Evolutionary conservation across 2,113 vertebrate species (phyloP), one percentile per base, ranked within the genome.

Genomic region (Eptesicus fuscus): DNA sequence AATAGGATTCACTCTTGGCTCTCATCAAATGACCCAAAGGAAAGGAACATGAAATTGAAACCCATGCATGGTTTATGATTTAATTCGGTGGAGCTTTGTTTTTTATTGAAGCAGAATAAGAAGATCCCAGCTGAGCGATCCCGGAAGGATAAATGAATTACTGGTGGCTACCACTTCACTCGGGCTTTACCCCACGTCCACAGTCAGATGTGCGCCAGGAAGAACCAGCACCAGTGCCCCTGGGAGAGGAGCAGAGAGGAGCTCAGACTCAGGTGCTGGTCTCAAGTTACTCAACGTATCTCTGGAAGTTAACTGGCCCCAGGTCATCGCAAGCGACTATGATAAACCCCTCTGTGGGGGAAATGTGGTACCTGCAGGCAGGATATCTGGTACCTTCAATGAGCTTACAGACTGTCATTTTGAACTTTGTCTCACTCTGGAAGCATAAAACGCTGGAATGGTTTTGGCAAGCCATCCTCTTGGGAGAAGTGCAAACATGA

Each of bases 401-500:
- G 47, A 97, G 97, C 47, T 84, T 79, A 85, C 97, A 97, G n/a
- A 92, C 73, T 30, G 97, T 97, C 84, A 97, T 78, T 88, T 70
- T 94, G 56, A 97, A 93, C 40, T n/a, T 95, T 20, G 35, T 90
- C 85, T 95, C 85, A 20, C 97, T 97, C 90, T 91, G 93, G 73
- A 90, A 96, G 91, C 97, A 97, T 25, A 78, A 35, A 35, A 20
- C 4, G 5, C 40, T 37, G 4, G 95, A 83, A 6, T 76, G 37
- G 65, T 97, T 96, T 70, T 20, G 73, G 44, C 97, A 97, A 47
- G n/a, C 4, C 77, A 18, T 7, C 49, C 20, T 92, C 53, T 88
- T 95, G 82, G 73, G 42, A 71, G 96, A 95, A 17, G 5, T 9
- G 69, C 97, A 97, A 22, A 97, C 11, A 1, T 23, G 88, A 1